Percentiles rank a stretch among this genome's conserved stretches.
phyloP scores from a whole-genome alignment of 2,113 vertebrate genomes.

The Poeciliopsis retropinna region DNA sequence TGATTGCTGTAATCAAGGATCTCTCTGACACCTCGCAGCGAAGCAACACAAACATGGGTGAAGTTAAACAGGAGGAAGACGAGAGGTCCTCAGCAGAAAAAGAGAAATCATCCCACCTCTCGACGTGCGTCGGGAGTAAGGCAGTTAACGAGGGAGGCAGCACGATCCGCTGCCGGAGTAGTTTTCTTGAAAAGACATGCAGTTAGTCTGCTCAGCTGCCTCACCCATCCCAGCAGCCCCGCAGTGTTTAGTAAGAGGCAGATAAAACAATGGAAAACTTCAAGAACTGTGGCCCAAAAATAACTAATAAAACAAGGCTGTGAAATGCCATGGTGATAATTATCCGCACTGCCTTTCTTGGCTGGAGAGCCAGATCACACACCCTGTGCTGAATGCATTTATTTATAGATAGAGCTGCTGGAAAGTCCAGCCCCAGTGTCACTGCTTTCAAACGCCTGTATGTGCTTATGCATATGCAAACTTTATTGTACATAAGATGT shows the following conservation, averaged over 20 bases:
- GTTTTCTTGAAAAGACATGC: constrained; percentile 63
- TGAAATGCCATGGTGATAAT: constrained; percentile 79
- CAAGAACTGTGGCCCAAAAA: constrained; percentile 72
- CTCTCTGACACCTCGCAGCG: constrained; percentile 56
- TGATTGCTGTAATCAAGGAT: constrained; percentile 67
- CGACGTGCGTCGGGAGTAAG: constrained; percentile 26
- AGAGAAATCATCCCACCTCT: constrained; percentile 41
- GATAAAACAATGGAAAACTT: constrained; percentile 76
- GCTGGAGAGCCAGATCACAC: constrained; percentile 63
- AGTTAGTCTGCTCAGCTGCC: constrained; percentile 68
- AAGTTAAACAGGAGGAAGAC: constrained; percentile 41
- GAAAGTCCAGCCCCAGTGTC: constrained; percentile 63
- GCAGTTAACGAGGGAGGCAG: constrained; percentile 59
- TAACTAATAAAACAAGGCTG: constrained; percentile 68
- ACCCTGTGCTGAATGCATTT: constrained; percentile 68
- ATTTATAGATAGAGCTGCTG: constrained; percentile 78
- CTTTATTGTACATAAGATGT: constrained; percentile 6
- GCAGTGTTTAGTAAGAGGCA: constrained; percentile 63
- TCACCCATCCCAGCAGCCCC: constrained; percentile 60
- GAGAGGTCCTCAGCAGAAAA: constrained; percentile 42
- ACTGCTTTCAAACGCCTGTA: constrained; percentile 69
- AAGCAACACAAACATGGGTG: constrained; percentile 59
- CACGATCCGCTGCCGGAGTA: constrained; percentile 43
- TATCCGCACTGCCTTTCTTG: constrained; percentile 71
- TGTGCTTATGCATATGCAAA: constrained; percentile 36